These are phyloP conservation scores for Strix aluco DNA, from an alignment of 2,113 vertebrate genomes.

Conservation along the genomic window DNA sequence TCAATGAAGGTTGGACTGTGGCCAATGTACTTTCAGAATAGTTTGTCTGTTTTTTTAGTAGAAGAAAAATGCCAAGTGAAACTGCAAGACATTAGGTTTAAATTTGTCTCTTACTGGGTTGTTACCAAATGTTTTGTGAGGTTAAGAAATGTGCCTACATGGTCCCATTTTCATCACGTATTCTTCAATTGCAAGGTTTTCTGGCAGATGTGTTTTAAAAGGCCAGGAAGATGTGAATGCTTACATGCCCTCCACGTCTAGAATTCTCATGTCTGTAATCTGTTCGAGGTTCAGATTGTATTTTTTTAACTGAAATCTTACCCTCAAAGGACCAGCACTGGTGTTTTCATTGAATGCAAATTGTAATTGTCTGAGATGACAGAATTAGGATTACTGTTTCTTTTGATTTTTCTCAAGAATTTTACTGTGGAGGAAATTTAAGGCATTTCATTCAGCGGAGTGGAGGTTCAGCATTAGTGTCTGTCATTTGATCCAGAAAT, in stretches of 20 bases:
- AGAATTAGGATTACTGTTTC: not conserved
- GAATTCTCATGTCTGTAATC: not conserved
- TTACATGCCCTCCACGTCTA: not conserved
- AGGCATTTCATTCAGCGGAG: not conserved
- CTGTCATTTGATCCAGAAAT: not conserved
- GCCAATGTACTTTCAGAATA: not conserved
- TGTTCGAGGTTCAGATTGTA: not conserved
- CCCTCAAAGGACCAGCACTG: not conserved
- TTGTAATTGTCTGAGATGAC: not conserved
- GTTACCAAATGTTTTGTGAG: not conserved
- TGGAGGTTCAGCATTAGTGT: not conserved
- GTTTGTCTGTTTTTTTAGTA: not conserved
- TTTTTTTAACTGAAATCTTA: not conserved
- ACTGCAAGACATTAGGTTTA: not conserved
- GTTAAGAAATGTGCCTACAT: not conserved
- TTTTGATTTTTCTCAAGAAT: not conserved
- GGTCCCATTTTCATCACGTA: not conserved
- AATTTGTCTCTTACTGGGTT: not conserved
- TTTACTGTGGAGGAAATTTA: not conserved
- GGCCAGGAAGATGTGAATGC: not conserved
- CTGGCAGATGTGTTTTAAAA: not conserved
- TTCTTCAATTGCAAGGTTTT: not conserved
- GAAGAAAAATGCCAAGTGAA: not conserved
- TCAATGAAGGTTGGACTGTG: not conserved
- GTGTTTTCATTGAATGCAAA: not conserved